These are phyloP conservation scores for Aradophagus sp. DNA, from an alignment of 1,140 invertebrate genomes.

Conservation along the genomic window DNA sequence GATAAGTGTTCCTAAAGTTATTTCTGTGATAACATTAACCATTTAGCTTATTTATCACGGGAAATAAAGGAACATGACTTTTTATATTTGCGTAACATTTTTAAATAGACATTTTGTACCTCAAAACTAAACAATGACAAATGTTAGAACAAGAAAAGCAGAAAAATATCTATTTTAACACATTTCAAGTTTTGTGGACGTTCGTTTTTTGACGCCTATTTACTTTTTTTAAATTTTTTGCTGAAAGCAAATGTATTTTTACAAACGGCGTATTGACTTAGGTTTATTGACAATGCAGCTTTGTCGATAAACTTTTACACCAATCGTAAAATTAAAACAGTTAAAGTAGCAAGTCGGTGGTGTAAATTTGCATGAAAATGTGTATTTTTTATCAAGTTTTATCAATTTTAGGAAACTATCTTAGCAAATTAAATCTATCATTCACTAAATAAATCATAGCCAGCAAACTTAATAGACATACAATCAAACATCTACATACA, in stretches of 20 bases:
- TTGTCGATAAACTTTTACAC: slow-evolving; percentile 27
- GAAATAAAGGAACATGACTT: too few relatives aligned
- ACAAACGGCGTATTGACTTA: slow-evolving; percentile 19
- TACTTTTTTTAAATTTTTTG: slow-evolving; percentile 30
- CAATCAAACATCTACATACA: slow-evolving; percentile 35
- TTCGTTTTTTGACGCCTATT: slow-evolving; percentile 22
- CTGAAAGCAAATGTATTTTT: slow-evolving; percentile 21
- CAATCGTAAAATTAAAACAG: slow-evolving; percentile 27
- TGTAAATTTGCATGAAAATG: slow-evolving; percentile 34
- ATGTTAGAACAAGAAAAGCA: not conserved
- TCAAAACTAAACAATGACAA: too few relatives aligned
- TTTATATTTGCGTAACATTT: too few relatives aligned
- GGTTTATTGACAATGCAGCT: slow-evolving; percentile 20
- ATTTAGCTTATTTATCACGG: too few relatives aligned
- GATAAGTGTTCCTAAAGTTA: slow-evolving; percentile 38
- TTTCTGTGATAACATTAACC: slow-evolving; percentile 43
- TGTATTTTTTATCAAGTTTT: slow-evolving; percentile 34
- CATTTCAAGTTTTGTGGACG: slow-evolving; percentile 16
- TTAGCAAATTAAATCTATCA: slow-evolving; percentile 25
- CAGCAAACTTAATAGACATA: slow-evolving; percentile 35
- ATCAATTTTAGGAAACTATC: slow-evolving; percentile 20
- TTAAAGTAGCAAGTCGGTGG: slow-evolving; percentile 11
- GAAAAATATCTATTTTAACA: slow-evolving; percentile 9
- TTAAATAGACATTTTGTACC: too few relatives aligned
- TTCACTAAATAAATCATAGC: slow-evolving; percentile 28